These are phyloP conservation scores for Dicroscelio sp. DNA, from an alignment of 2,888 invertebrate species.

Conservation along the genomic window DNA sequence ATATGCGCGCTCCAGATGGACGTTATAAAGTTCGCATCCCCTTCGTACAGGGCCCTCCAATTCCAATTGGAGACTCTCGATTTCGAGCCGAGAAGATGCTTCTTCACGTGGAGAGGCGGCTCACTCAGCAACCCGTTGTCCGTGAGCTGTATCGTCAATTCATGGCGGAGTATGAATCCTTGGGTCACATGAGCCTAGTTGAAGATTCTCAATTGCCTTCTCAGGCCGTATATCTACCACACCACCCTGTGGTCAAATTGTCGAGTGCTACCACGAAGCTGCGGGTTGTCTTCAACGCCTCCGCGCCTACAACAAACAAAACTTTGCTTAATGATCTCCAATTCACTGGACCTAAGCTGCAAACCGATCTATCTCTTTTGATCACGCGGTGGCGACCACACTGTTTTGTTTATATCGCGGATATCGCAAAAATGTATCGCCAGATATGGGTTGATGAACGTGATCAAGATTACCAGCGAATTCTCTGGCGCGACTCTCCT, in stretches of 20 bases:
- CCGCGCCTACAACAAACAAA: background rate
- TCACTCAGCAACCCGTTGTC: no score
- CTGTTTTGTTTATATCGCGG: background rate
- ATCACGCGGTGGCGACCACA: background rate
- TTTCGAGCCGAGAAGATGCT: background rate
- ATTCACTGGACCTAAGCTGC: background rate
- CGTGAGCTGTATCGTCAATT: background rate
- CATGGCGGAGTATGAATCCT: background rate
- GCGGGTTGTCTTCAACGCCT: background rate
- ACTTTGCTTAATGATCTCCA: background rate
- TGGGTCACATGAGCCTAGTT: background rate
- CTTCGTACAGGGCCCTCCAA: background rate
- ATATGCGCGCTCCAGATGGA: background rate
- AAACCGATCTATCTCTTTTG: background rate
- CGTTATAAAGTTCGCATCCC: background rate
- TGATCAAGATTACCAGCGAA: background rate
- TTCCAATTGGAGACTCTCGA: background rate
- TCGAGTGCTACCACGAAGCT: background rate
- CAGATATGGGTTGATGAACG: background rate
- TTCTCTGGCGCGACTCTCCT: background rate
- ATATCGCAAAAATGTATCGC: background rate
- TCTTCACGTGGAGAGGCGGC: background rate
- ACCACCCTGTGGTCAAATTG: background rate
- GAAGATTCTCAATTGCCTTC: no score
- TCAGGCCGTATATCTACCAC: background rate